Conservation (phyloP, 2,888 invertebrate species). For the Melikaiella ostensackeni region DNA sequence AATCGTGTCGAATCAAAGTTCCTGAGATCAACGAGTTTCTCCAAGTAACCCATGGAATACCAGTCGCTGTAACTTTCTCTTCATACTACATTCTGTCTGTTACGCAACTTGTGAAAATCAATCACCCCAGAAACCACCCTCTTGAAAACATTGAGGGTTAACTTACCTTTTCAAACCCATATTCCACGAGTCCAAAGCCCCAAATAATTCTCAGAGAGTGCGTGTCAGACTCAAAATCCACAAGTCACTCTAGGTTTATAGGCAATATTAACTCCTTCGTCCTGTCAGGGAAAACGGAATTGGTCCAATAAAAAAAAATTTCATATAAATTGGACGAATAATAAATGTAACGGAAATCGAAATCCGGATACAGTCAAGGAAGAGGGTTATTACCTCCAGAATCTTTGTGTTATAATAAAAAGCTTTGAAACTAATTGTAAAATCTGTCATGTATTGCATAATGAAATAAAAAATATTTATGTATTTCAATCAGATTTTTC, state of each 20-base stretch:
- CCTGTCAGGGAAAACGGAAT: neutral
- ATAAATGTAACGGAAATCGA: neutral
- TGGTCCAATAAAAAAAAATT: neutral
- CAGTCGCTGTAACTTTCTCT: constrained; percentile 56
- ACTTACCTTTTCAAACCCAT: neutral
- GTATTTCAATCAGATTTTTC: too few species aligned
- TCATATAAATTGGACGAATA: neutral
- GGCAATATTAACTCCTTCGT: neutral
- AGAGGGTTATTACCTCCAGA: too few species aligned
- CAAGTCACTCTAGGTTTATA: neutral
- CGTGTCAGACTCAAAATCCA: neutral
- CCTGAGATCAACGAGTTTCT: constrained; percentile 62
- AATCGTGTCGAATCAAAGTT: constrained; percentile 62
- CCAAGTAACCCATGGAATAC: constrained; percentile 61
- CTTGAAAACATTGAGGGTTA: neutral
- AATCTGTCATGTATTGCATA: too few species aligned
- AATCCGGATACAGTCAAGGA: too few species aligned
- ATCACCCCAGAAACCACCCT: constrained; percentile 5
- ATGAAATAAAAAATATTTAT: too few species aligned
- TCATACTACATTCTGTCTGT: constrained; percentile 38
- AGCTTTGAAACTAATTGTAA: too few species aligned
- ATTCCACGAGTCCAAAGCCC: neutral
- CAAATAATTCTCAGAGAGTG: neutral
- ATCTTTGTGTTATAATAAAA: too few species aligned
- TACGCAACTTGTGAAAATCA: neutral